Conservation (phyloP, 2,888 invertebrate species). For the Sphinx pinastri region DNA sequence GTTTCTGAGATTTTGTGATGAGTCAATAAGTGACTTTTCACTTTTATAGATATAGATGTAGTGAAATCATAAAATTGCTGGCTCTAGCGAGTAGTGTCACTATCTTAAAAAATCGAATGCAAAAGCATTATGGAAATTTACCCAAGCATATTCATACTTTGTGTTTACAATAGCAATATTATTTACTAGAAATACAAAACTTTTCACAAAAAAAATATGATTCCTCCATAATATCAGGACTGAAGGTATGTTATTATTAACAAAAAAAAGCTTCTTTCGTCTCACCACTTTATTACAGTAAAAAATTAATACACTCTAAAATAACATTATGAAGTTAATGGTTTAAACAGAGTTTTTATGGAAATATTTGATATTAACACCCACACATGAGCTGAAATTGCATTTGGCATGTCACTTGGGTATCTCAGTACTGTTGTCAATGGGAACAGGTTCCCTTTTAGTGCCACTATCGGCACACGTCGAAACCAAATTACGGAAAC, state of each 20-base stretch:
- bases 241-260: background rate
- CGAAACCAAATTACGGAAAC: constrained; percentile 74
- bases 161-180: too few species aligned
- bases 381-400: constrained; percentile 77
- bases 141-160: too few species aligned
- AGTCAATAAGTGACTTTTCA: too few species aligned
- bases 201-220: too few species aligned
- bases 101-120: too few species aligned
- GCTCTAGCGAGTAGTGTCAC: too few species aligned
- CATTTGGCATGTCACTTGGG: constrained; percentile 71
- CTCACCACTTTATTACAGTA: constrained; percentile 31
- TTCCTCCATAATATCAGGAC: background rate
- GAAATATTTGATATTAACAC: constrained; percentile 76
- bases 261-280: background rate
- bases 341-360: constrained; percentile 68
- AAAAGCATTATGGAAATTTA: too few species aligned
- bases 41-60: too few species aligned
- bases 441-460: constrained; percentile 72
- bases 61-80: too few species aligned
- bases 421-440: constrained; percentile 68
- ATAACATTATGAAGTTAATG: constrained; percentile 52
- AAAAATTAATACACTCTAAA: constrained; percentile 31
- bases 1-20: too few species aligned
- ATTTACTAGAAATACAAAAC: too few species aligned
- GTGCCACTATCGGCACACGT: constrained; percentile 69